Conservation (phyloP, 2,888 invertebrate species). For the Platerodrilus igneus region DNA sequence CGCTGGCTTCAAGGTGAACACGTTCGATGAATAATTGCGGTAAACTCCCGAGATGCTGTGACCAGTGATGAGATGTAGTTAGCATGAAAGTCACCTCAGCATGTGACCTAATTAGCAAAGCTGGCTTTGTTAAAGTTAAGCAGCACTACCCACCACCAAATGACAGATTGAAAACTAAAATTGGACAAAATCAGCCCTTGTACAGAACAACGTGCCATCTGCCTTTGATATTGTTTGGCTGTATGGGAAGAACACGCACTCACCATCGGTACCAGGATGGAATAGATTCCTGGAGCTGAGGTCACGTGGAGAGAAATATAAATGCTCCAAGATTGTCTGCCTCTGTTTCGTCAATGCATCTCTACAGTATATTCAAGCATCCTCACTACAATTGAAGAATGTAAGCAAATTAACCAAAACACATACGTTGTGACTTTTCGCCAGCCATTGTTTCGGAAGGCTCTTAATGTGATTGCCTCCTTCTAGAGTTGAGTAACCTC, state of each 20-base stretch:
- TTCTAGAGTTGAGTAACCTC: conserved; percentile 1
- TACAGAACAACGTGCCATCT: not conserved
- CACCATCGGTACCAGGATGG: conserved; percentile 27
- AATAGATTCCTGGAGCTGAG: conserved; percentile 34
- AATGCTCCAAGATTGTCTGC: conserved; percentile 31
- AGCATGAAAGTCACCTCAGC: conserved; percentile 3
- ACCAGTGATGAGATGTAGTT: conserved; percentile 5
- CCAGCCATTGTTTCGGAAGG: conserved; percentile 34
- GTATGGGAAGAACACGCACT: conserved; percentile 18
- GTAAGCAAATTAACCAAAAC: conserved; percentile 15
- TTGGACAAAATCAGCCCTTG: not conserved
- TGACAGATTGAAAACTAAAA: not conserved
- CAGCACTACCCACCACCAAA: conserved; percentile 2
- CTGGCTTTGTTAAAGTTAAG: not conserved
- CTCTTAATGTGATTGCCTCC: conserved; percentile 3
- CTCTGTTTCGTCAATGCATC: conserved; percentile 39
- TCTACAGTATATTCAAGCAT: conserved; percentile 36
- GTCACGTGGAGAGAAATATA: conserved; percentile 26
- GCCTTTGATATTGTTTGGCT: conserved; percentile 14
- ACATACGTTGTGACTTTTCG: conserved; percentile 36
- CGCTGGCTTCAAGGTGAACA: conserved; percentile 26
- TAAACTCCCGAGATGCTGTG: conserved; percentile 15
- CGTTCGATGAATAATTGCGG: conserved; percentile 24
- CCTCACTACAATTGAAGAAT: conserved; percentile 16
- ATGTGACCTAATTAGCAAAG: not conserved